Conservation (phyloP, 2,113 vertebrate genomes). For the Neomonachus schauinslandi region DNA sequence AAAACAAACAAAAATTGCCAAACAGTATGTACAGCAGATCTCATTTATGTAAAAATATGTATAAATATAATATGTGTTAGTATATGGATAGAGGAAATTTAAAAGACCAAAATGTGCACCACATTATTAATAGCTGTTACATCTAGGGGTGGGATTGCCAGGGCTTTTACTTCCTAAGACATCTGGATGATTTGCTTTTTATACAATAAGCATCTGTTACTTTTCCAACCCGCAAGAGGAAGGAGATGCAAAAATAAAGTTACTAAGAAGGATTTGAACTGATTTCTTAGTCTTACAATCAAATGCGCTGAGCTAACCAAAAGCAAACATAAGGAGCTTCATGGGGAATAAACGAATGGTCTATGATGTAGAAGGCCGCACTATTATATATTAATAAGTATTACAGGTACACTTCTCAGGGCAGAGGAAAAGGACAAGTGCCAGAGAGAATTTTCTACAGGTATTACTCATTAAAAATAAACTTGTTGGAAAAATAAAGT, state of each 20-base stretch:
- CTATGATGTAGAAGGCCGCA: neutral
- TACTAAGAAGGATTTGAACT: neutral
- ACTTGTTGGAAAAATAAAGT: neutral
- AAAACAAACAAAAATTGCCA: constrained; percentile 66
- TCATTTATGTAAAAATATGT: constrained; percentile 67
- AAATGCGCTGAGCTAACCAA: constrained; percentile 13
- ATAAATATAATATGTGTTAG: constrained; percentile 60
- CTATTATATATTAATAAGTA: neutral
- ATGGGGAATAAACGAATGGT: neutral
- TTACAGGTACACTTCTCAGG: neutral
- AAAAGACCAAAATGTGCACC: neutral
- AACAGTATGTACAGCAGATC: constrained; percentile 56
- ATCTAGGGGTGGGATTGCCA: constrained; percentile 46
- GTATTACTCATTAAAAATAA: constrained; percentile 34
- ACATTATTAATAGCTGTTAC: constrained; percentile 64
- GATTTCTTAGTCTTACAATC: constrained; percentile 29
- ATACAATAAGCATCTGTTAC: constrained; percentile 69
- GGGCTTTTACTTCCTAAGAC: constrained; percentile 63
- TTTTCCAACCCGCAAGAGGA: constrained; percentile 52
- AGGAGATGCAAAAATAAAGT: constrained; percentile 55
- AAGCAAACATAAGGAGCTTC: neutral
- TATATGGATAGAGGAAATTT: constrained; percentile 36
- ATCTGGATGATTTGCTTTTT: constrained; percentile 69
- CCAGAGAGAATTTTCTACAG: constrained; percentile 7
- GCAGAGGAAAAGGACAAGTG: neutral